These are phyloP conservation scores for Eupithecia dodoneata DNA, from an alignment of 2,888 invertebrate species.

Conservation along the genomic window DNA sequence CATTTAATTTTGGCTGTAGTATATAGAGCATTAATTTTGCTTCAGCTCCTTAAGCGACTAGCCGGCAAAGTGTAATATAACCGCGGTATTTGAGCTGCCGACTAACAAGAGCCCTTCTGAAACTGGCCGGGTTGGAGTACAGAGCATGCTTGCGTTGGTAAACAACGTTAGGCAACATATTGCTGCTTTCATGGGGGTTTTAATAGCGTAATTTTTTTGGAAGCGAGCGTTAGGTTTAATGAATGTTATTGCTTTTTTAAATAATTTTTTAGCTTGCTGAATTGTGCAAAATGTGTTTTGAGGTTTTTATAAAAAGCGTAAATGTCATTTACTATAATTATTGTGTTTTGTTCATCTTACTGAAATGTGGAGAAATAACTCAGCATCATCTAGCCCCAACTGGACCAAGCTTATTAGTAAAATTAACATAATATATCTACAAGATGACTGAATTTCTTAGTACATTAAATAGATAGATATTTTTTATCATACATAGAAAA, in stretches of 20 bases:
- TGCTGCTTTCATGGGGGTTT: slow-evolving; percentile 23
- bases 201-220: slow-evolving; percentile 19
- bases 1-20: not conserved
- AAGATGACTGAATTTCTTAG: not conserved
- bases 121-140: slow-evolving; percentile 51
- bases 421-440: no score
- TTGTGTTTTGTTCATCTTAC: not conserved
- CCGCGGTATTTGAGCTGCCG: slow-evolving; percentile 39
- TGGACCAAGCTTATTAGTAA: no score
- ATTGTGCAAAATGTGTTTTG: not conserved
- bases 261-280: not conserved
- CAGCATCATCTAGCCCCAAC: no score
- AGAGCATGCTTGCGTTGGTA: slow-evolving; percentile 62
- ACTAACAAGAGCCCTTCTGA: slow-evolving; percentile 48
- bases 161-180: slow-evolving; percentile 53
- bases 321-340: not conserved
- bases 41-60: slow-evolving; percentile 23
- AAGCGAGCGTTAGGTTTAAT: slow-evolving; percentile 5
- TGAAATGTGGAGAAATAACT: no score
- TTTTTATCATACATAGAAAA: no score
- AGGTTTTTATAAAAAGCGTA: not conserved
- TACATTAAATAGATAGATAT: not conserved
- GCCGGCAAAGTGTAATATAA: slow-evolving; percentile 34
- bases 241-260: slow-evolving; percentile 7
- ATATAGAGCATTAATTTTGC: not conserved